Conservation (phyloP, 1,140 invertebrate species). For the Apis dorsata region DNA sequence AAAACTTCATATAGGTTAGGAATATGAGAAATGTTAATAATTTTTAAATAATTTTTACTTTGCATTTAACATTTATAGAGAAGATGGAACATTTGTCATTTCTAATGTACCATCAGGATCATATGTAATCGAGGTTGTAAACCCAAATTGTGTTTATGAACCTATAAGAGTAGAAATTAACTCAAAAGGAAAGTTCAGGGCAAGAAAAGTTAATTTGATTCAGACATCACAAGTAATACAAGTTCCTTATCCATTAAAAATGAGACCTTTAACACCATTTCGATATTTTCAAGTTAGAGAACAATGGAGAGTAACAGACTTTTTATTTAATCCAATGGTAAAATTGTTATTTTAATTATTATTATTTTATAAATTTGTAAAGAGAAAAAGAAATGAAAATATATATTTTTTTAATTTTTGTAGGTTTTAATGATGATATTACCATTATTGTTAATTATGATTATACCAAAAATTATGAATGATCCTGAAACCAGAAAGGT, state of each 20-base stretch:
- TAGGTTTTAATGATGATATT: slow-evolving; percentile 97
- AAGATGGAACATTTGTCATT: slow-evolving; percentile 96
- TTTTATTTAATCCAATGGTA: slow-evolving; percentile 97
- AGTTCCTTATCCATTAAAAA: slow-evolving; percentile 94
- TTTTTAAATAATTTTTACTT: background rate
- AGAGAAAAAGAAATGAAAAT: background rate
- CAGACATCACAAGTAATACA: slow-evolving; percentile 93
- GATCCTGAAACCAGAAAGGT: slow-evolving; percentile 96
- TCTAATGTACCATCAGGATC: slow-evolving; percentile 95
- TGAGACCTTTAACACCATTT: slow-evolving; percentile 90
- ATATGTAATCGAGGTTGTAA: slow-evolving; percentile 95
- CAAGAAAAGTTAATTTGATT: slow-evolving; percentile 96
- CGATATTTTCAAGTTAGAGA: slow-evolving; percentile 97
- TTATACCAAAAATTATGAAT: slow-evolving; percentile 97
- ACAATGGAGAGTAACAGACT: slow-evolving; percentile 96
- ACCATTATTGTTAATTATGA: slow-evolving; percentile 93
- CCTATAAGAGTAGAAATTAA: slow-evolving; percentile 97
- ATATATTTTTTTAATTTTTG: slow-evolving; percentile 49
- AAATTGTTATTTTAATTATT: background rate
- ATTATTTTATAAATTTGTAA: background rate
- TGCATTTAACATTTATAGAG: slow-evolving; percentile 79
- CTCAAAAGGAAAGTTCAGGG: slow-evolving; percentile 96
- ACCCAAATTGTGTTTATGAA: slow-evolving; percentile 95
- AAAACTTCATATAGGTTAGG: slow-evolving; percentile 6
- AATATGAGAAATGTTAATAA: background rate